Percentiles rank a stretch among this genome's conserved stretches.
Evolutionary conservation across 2,113 vertebrate species (phyloP).

Genomic region (Ptychochromis oligacanthus): DNA sequence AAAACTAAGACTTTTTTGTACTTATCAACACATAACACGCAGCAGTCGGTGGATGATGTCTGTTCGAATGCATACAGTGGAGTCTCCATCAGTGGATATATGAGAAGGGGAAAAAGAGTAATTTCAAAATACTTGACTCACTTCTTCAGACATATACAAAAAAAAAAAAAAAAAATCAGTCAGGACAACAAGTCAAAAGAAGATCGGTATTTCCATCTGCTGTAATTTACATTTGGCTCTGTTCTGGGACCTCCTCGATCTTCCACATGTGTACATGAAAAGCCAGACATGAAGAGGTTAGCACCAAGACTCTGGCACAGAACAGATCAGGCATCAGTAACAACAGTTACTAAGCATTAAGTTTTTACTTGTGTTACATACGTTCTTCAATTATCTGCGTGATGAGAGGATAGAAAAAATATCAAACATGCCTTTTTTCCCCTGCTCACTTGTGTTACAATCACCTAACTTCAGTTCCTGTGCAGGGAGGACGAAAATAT

Average conservation of each 20-base stretch:
- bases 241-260: not conserved
- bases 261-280: slow-evolving; percentile 8
- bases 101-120: not conserved
- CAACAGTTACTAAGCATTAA: not conserved
- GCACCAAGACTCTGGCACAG: not conserved
- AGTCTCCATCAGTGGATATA: not conserved
- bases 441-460: too few species aligned
- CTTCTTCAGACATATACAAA: not conserved
- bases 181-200: not conserved
- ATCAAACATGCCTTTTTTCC: too few species aligned
- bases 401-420: not conserved
- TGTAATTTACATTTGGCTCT: not conserved
- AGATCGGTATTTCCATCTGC: not conserved
- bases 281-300: not conserved
- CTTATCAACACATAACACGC: too few species aligned
- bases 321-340: not conserved
- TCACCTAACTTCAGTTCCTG: not conserved
- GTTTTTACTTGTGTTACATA: too few species aligned
- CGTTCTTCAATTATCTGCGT: not conserved
- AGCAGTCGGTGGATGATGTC: not conserved
- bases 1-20: too few species aligned
- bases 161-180: not conserved
- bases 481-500: too few species aligned
- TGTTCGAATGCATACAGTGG: not conserved
- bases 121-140: not conserved